These are phyloP conservation scores for Boulengeromyrus knoepffleri DNA, from an alignment of 2,113 vertebrate genomes.

Conservation along the genomic window DNA sequence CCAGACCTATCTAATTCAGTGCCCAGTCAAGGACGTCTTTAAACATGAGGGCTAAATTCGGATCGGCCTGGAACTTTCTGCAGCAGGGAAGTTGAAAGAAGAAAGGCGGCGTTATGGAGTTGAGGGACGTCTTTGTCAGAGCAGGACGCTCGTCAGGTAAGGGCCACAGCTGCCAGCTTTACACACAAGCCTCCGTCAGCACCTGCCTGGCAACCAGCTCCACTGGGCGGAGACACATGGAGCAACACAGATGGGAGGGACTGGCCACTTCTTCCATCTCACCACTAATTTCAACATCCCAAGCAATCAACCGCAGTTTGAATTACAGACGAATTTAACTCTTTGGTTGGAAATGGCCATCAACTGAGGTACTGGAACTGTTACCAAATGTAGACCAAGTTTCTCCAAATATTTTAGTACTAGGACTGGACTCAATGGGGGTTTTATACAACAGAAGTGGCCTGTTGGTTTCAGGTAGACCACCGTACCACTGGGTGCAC, in stretches of 20 bases:
- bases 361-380: neutral
- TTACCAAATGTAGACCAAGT: neutral
- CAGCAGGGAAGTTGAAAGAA: constrained; percentile 30
- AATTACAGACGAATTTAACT: neutral
- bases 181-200: constrained; percentile 28
- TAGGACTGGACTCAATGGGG: neutral
- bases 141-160: constrained; percentile 46
- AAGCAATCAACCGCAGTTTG: neutral
- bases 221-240: constrained; percentile 28
- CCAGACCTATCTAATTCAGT: neutral
- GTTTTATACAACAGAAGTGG: neutral
- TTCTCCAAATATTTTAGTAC: neutral
- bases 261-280: neutral
- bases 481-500: neutral
- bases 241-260: constrained; percentile 43
- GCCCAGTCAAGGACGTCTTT: constrained; percentile 28
- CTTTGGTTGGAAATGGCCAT: neutral
- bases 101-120: constrained; percentile 56
- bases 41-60: constrained; percentile 50
- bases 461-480: neutral
- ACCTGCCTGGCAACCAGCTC: neutral
- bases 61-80: constrained; percentile 29
- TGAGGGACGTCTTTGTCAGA: constrained; percentile 49
- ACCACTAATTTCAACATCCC: neutral
- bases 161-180: constrained; percentile 36